Percentiles rank a stretch among this genome's conserved stretches.
Conservation (phyloP, 1,140 invertebrate genomes). For the Platyscapa corneri region DNA sequence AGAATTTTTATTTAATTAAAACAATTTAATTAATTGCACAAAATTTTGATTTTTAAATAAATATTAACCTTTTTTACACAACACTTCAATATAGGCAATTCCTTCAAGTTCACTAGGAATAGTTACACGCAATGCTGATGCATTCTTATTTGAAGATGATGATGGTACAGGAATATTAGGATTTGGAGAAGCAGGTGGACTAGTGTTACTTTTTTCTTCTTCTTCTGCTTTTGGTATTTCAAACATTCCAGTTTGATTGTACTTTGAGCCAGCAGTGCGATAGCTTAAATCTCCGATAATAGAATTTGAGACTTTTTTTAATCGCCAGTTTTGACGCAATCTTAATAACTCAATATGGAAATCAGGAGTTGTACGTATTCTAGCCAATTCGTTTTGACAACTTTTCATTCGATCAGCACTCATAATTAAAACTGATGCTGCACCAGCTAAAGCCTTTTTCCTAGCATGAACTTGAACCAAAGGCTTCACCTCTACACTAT, state of each 20-base stretch:
- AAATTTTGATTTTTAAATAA: not conserved
- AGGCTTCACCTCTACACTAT: slow-evolving; percentile 86
- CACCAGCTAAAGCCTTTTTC: slow-evolving; percentile 92
- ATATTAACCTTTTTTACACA: slow-evolving; percentile 89
- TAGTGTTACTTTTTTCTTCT: slow-evolving; percentile 77
- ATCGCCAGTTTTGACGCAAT: slow-evolving; percentile 93
- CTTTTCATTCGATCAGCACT: slow-evolving; percentile 91
- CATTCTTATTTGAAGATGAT: slow-evolving; percentile 70
- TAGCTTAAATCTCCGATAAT: slow-evolving; percentile 98
- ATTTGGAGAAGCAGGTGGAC: slow-evolving; percentile 76
- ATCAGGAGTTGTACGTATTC: slow-evolving; percentile 85
- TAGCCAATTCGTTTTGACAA: slow-evolving; percentile 84
- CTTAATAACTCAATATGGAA: slow-evolving; percentile 95
- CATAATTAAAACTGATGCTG: slow-evolving; percentile 85
- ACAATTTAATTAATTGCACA: not conserved
- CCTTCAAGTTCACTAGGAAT: slow-evolving; percentile 96
- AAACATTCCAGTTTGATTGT: slow-evolving; percentile 94
- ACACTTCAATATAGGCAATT: slow-evolving; percentile 95
- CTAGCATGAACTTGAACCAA: slow-evolving; percentile 93
- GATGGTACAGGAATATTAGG: slow-evolving; percentile 59
- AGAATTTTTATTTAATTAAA: slow-evolving; percentile 27
- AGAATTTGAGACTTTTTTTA: slow-evolving; percentile 95
- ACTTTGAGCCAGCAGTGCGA: slow-evolving; percentile 93
- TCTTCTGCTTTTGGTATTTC: slow-evolving; percentile 96
- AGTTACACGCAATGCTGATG: slow-evolving; percentile 91